These are phyloP conservation scores for Dendronephthya gigantea DNA, from an alignment of 64 coral and sea anemone species.

Conservation along the genomic window DNA sequence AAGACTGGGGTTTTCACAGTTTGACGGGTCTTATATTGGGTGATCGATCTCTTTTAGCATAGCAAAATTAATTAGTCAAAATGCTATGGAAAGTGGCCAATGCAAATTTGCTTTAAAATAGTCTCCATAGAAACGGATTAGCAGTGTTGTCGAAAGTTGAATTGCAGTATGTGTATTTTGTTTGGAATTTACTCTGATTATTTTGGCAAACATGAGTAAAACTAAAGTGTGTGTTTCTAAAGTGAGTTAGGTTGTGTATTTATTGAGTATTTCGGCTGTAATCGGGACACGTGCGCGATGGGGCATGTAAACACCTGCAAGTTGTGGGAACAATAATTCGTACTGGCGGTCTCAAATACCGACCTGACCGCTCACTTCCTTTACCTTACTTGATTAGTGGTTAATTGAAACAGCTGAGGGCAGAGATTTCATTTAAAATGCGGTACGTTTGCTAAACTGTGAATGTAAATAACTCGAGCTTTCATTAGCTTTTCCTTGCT, in stretches of 20 bases:
- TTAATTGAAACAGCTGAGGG: conserved; percentile 99
- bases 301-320: conserved; percentile 22
- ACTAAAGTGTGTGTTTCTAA: neutral
- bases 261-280: neutral
- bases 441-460: conserved; percentile 68
- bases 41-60: conserved; percentile 1
- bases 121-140: conserved; percentile 16
- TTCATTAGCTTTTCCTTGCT: conserved; percentile 41
- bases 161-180: neutral
- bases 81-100: conserved; percentile 7
- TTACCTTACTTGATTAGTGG: conserved; percentile 83
- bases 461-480: conserved; percentile 99
- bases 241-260: neutral
- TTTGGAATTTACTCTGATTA: neutral
- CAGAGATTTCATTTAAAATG: conserved; percentile 86
- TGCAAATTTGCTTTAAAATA: conserved; percentile 1
- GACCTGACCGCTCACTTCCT: conserved; percentile 96
- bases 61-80: conserved; percentile 14
- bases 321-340: neutral
- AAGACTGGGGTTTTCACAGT: neutral
- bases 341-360: neutral
- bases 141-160: neutral
- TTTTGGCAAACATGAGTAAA: neutral
- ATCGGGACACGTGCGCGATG: neutral
- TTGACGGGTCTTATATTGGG: conserved; percentile 9